phyloP scores from a whole-genome alignment of 2,888 invertebrate genomes.

The Dryomyza anilis region DNA sequence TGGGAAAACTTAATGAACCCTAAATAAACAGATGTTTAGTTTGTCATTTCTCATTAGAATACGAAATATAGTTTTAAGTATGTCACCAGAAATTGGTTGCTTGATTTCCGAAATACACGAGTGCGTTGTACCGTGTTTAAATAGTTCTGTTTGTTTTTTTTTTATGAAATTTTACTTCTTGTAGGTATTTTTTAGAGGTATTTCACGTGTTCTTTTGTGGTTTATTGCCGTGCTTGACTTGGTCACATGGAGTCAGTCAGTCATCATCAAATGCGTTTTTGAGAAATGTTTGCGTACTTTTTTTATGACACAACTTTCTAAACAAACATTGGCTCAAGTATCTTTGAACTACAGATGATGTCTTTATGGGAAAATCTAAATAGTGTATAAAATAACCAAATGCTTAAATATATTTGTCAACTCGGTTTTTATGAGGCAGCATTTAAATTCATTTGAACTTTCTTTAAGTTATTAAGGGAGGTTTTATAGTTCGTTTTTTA shows the following conservation, averaged over 20 bases:
- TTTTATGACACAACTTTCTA: constrained; percentile 2
- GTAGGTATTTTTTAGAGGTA: background rate
- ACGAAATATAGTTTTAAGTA: background rate
- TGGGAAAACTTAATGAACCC: background rate
- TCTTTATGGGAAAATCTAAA: too few species aligned
- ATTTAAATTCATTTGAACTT: too few species aligned
- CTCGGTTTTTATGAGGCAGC: too few species aligned
- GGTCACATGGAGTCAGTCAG: background rate
- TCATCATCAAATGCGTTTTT: background rate
- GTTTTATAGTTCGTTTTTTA: too few species aligned
- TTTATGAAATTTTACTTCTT: background rate
- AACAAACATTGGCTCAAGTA: constrained; percentile 5
- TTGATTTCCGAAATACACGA: background rate
- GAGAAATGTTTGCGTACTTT: background rate
- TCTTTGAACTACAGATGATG: too few species aligned
- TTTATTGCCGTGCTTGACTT: too few species aligned
- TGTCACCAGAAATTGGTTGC: too few species aligned
- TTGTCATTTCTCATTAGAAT: background rate
- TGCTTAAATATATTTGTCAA: too few species aligned
- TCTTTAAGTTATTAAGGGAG: too few species aligned
- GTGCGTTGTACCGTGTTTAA: background rate
- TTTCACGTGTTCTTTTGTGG: background rate
- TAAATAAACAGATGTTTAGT: background rate
- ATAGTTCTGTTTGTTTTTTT: background rate
- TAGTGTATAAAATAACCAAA: too few species aligned